Base-by-base conservation (phyloP, 2,113 vertebrate genomes). In the Hystrix cristata region DNA sequence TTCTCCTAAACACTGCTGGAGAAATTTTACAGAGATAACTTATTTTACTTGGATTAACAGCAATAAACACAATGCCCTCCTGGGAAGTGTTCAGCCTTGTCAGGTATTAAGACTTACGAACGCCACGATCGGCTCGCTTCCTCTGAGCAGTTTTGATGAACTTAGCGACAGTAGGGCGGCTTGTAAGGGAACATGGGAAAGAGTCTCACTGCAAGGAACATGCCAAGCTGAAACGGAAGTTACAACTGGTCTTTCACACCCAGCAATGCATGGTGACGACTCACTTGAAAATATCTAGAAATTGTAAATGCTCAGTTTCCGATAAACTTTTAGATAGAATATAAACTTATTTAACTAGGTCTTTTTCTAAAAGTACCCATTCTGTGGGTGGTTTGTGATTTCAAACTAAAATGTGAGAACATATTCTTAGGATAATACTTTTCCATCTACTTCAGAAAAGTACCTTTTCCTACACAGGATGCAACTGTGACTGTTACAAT, bases 51-150 rank as follows among this genome's bases (percentile, higher is more conserved):
- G 59, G 27, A 93, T 93, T 94, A 86, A 86, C 60, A 93, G 88
- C 78, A 93, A 88, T 91, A 95, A 91, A 72, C 85, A 89, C 59
- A 95, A 71, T 95, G 46, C 89, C 89, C 29, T 80, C 27, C 87
- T 72, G 48, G 51, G 94, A 86, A 51, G 13, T 60, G 21, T 57
- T 87, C 79, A 72, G 67, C 29, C 65, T 72, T 86, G 85, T 74
- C 79, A 92, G 79, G 69, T 74, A 93, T 91, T 74, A 94, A 84
- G 43, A 87, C 51, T 88, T 88, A 83, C 59, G 74, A 90, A 87
- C 60, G 87, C 10, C 0, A 43, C 57, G 79, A 57, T 43, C n/a
- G 71, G 51, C 19, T 81, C 53, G 57, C 84, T 85, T 80, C 79
- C 25, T 43, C 38, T 29, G 55, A 62, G 46, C 19, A 82, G n/a